Conservation (phyloP, 2,888 invertebrate genomes). For the Scaptomyza tumidula region DNA sequence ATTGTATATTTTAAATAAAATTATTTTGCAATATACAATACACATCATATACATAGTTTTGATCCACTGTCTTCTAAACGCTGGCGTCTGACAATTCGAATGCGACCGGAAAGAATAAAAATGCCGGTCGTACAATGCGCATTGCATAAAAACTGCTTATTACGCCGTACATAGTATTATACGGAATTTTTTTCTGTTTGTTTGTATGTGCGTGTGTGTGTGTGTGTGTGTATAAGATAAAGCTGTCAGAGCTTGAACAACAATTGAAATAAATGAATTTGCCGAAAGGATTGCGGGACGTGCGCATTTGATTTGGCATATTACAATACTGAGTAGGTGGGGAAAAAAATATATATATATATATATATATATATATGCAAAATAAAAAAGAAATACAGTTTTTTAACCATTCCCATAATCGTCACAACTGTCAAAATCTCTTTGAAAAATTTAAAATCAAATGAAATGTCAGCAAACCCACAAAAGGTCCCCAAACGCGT, state of each 20-base stretch:
- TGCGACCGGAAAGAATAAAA: constrained; percentile 75
- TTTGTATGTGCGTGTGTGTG: not conserved
- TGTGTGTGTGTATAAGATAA: not conserved
- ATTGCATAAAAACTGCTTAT: constrained; percentile 76
- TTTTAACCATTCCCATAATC: constrained; percentile 14
- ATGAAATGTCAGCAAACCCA: constrained; percentile 16
- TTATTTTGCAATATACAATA: not conserved
- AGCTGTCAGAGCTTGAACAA: constrained; percentile 55
- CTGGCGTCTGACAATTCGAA: constrained; percentile 28
- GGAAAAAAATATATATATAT: too few relatives aligned
- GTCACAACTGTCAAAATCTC: not conserved
- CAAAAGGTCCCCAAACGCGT: constrained; percentile 16
- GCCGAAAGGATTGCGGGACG: constrained; percentile 63
- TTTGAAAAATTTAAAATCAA: constrained; percentile 40
- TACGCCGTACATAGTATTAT: constrained; percentile 62
- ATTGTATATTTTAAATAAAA: not conserved
- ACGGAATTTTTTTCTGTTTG: constrained; percentile 25
- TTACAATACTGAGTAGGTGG: constrained; percentile 32
- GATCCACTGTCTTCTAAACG: constrained; percentile 47
- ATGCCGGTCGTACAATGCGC: constrained; percentile 60
- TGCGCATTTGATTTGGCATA: constrained; percentile 59
- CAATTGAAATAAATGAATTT: constrained; percentile 80
- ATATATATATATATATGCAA: too few relatives aligned
- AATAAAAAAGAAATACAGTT: constrained; percentile 3
- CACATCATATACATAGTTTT: too few relatives aligned